Evolutionary conservation across 2,113 vertebrate species (phyloP).

Genomic region (Camelus dromedarius): DNA sequence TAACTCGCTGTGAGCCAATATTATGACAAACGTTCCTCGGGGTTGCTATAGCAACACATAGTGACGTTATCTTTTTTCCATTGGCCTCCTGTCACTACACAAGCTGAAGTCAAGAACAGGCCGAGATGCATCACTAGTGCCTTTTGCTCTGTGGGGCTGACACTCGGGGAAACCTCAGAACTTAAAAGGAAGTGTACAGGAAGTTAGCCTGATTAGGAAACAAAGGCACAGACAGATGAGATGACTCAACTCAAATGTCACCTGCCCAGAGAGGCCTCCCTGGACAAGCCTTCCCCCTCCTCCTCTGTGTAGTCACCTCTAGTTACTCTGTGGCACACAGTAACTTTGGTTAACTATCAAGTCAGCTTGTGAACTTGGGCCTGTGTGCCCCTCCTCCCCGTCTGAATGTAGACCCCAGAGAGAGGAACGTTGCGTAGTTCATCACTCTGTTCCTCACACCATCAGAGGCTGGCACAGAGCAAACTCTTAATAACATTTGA

Average conservation of each 20-base stretch:
- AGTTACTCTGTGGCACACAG: background rate
- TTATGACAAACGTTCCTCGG: background rate
- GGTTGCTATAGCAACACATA: constrained; percentile 27
- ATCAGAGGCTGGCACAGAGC: background rate
- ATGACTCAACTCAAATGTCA: background rate
- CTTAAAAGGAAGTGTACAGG: background rate
- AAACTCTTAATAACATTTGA: background rate
- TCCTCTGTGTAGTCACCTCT: background rate
- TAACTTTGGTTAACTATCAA: background rate
- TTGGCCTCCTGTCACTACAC: background rate
- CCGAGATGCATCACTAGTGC: background rate
- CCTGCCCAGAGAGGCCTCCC: background rate
- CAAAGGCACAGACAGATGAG: background rate
- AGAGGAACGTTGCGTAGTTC: background rate
- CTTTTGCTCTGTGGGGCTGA: background rate
- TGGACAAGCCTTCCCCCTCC: background rate
- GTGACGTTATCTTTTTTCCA: constrained; percentile 11
- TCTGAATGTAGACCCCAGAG: background rate
- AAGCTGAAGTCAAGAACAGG: background rate
- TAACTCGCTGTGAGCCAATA: background rate
- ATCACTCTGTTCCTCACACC: background rate
- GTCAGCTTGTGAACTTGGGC: background rate
- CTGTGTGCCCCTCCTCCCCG: background rate
- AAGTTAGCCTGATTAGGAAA: background rate
- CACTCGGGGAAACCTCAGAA: background rate